A percentile compares a stretch with the other conserved stretches of the same genome.
phyloP scores from a whole-genome alignment of 92 coral and sea anemone species.

The Parazoanthus swiftii region DNA sequence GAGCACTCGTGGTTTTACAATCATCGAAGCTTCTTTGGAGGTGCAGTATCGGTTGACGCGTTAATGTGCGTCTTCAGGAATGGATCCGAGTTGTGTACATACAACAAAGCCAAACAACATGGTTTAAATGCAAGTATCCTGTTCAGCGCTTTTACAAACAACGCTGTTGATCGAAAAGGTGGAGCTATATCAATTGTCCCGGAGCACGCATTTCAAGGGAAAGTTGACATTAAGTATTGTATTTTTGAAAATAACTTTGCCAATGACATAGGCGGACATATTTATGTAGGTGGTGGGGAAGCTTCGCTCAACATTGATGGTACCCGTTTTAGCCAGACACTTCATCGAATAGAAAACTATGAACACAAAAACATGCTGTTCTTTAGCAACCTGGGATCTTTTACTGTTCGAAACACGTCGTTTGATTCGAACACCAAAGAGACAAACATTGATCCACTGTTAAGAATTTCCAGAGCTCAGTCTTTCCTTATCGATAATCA shows the following conservation, averaged over 20 bases:
- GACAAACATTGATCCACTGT: neutral
- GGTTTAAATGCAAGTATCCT: neutral
- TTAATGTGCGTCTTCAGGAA: neutral
- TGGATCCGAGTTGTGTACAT: slow-evolving; percentile 9
- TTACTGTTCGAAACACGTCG: neutral
- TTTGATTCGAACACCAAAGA: slow-evolving; percentile 1
- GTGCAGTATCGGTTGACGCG: slow-evolving; percentile 9
- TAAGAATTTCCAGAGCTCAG: neutral
- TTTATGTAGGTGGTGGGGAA: neutral
- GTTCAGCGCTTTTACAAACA: neutral
- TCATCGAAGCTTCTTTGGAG: slow-evolving; percentile 22
- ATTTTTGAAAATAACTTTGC: slow-evolving; percentile 10
- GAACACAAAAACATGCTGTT: slow-evolving; percentile 2
- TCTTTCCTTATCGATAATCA: slow-evolving; percentile 2
- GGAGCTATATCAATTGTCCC: slow-evolving; percentile 13
- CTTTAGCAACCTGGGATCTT: slow-evolving; percentile 6
- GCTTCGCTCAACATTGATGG: neutral
- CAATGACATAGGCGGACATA: neutral
- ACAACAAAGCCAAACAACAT: neutral
- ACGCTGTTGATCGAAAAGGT: slow-evolving; percentile 13
- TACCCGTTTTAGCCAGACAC: neutral
- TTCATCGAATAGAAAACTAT: neutral
- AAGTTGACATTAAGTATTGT: neutral
- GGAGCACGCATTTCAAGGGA: slow-evolving; percentile 15
- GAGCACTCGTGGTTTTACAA: neutral